Percentiles rank a stretch among this genome's conserved stretches.
These are phyloP conservation scores for Synergus itoensis DNA, from an alignment of 2,888 invertebrate species.

Conservation along the genomic window DNA sequence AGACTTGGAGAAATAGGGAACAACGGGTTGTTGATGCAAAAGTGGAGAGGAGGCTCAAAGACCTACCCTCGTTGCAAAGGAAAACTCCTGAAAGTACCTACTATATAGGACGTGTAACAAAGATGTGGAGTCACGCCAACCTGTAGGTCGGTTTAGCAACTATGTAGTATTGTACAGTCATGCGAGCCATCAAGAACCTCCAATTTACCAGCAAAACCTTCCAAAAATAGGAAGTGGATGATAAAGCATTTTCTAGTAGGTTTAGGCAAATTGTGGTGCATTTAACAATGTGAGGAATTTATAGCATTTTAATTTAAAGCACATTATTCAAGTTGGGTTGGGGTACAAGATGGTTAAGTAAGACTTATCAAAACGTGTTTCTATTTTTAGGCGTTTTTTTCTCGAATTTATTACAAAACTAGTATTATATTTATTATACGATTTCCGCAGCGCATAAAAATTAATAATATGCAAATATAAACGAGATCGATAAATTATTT, in stretches of 20 bases:
- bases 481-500: too few species aligned
- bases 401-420: too few species aligned
- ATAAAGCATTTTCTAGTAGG: constrained; percentile 15
- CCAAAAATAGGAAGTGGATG: constrained; percentile 8
- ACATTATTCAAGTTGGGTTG: background rate
- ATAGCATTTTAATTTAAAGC: background rate
- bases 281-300: background rate
- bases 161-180: constrained; percentile 46
- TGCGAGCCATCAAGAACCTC: constrained; percentile 30
- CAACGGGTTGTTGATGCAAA: constrained; percentile 15
- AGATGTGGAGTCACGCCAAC: constrained; percentile 67
- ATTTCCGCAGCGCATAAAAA: too few species aligned
- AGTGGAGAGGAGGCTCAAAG: constrained; percentile 8
- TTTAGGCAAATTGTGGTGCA: background rate
- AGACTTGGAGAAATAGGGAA: constrained; percentile 37
- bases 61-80: constrained; percentile 20
- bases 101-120: constrained; percentile 42
- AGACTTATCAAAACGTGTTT: too few species aligned
- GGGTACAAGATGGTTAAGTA: too few species aligned
- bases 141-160: constrained; percentile 66
- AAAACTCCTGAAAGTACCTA: constrained; percentile 33
- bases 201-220: constrained; percentile 15
- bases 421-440: too few species aligned
- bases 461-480: too few species aligned
- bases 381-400: too few species aligned